Base-by-base conservation (phyloP, 2,888 invertebrate genomes). In the Drosophila imparisetae region DNA sequence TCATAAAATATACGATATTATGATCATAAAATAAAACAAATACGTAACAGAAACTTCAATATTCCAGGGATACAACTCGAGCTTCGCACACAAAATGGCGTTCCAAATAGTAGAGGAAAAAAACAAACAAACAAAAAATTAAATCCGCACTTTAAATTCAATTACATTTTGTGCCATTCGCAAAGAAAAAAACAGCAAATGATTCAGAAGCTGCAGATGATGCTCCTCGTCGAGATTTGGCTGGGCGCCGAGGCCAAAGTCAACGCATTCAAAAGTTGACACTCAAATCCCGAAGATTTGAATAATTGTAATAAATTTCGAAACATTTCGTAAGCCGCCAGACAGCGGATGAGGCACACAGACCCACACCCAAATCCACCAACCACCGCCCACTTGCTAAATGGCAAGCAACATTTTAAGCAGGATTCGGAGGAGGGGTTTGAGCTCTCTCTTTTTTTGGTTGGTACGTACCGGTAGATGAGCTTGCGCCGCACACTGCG, bases 401-500 rank as follows among this genome's bases (percentile, higher is more conserved):
- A 72, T 78, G 62, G 62, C 49, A 58, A 61, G 49, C 64, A 57
- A 59, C 55, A 64, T 77, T 82, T 69, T 45, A 74, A 49, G 42
- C 53, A 27, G 32, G n/a, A 42, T n/a, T 53, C 45, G 30, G 48
- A 49, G 40, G 11, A 24, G 61, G 55, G 42, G 55, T 42, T 42
- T 2, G 5, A 11, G 21, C 30, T 49, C 50, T 18, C 38, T 66
- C 48, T 34, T 54, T 36, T 49, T 30, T 54, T 72, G 11, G 11
- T 49, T 50, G 15, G n/a, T 59, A 93, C 94, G 90, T 88, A 98
- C 99, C 99, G 96, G 94, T 99, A 99, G 84, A 99, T 98, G 73
- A 99, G 95, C 94, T 99, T 98, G 91, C 99, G 95, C 63, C 99
- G 94, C 42, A 99, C 99, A 80, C 98, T 98, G 78, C 99, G 94